phyloP scores from a whole-genome alignment of 2,888 invertebrate species.

The Ischnura elegans region DNA sequence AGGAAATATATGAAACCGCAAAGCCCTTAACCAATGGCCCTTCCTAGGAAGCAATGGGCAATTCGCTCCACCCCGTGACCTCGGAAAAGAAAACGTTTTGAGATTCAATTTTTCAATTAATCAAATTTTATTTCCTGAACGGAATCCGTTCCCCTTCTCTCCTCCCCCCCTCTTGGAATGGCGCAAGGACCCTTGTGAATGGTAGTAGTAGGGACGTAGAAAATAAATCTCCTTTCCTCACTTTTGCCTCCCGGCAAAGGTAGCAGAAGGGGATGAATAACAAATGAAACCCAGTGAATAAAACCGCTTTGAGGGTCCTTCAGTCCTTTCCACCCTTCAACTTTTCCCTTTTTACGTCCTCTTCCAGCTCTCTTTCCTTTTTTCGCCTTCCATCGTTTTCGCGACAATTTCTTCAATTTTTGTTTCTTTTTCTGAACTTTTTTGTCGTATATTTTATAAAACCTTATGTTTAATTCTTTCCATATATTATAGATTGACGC shows the following conservation, averaged over 20 bases:
- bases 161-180: background rate
- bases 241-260: background rate
- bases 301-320: background rate
- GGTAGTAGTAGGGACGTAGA: background rate
- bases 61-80: background rate
- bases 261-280: background rate
- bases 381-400: background rate
- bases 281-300: constrained; percentile 1
- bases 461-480: too few relatives aligned
- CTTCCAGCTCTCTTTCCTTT: background rate
- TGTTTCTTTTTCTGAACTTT: background rate
- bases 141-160: background rate
- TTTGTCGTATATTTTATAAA: too few relatives aligned
- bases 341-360: background rate
- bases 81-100: background rate
- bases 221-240: background rate
- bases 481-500: too few relatives aligned
- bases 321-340: background rate
- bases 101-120: constrained; percentile 8
- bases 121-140: constrained; percentile 21
- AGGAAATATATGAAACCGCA: too few relatives aligned
- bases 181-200: background rate
- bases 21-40: background rate
- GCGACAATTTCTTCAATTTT: background rate
- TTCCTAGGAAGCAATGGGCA: background rate